A percentile compares a stretch with the other conserved stretches of the same genome.
These are phyloP conservation scores for Halictus quadricinctus DNA, from an alignment of 2,888 invertebrate species.

Conservation along the genomic window DNA sequence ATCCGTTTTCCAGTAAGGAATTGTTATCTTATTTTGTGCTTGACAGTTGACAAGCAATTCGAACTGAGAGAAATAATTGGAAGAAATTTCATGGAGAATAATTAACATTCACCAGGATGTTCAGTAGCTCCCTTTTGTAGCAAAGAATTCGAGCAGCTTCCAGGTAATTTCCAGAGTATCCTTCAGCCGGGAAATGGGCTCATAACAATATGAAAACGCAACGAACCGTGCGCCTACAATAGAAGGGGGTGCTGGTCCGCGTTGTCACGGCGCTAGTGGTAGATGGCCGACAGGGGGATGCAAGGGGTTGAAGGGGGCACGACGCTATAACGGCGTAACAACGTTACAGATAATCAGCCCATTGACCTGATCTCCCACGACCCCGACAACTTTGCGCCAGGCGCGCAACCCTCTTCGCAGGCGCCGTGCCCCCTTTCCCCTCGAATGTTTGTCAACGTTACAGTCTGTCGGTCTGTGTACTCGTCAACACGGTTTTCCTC, in stretches of 20 bases:
- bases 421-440: conserved; percentile 41
- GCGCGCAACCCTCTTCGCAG: conserved; percentile 16
- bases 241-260: conserved; percentile 59
- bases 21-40: neutral
- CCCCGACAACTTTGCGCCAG: conserved; percentile 65
- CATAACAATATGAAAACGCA: conserved; percentile 37
- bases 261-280: conserved; percentile 67
- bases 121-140: neutral
- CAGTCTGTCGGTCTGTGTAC: conserved; percentile 56
- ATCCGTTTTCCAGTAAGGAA: neutral
- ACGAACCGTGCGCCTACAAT: conserved; percentile 43
- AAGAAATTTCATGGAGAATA: neutral
- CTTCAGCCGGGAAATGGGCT: neutral
- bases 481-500: conserved; percentile 56
- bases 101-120: neutral
- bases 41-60: too few relatives aligned
- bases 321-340: conserved; percentile 72
- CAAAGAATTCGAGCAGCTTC: neutral
- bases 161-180: neutral
- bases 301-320: neutral
- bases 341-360: conserved; percentile 76
- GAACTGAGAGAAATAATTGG: neutral
- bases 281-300: neutral
- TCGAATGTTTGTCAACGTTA: conserved; percentile 61
- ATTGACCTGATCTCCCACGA: conserved; percentile 73